These are phyloP conservation scores for Mastigias papua DNA, from an alignment of 30 jellyfish, hydroid and myxozoan genomes.

Conservation along the genomic window DNA sequence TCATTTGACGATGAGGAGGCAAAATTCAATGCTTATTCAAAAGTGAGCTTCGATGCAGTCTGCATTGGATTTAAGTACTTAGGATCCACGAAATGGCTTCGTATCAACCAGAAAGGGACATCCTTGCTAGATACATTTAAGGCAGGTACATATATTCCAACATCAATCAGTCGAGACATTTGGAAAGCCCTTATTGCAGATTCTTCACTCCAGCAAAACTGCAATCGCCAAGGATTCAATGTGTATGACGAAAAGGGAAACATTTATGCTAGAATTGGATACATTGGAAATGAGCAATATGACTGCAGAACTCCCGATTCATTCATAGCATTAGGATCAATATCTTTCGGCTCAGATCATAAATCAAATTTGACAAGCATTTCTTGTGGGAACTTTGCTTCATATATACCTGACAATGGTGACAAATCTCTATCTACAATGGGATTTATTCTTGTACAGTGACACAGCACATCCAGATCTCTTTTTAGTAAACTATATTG, in stretches of 20 bases:
- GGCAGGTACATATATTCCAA: conserved; percentile 12
- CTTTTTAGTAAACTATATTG: too few relatives aligned
- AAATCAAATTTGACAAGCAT: too few relatives aligned
- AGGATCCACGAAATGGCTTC: conserved; percentile 14
- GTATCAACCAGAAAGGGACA: conserved; percentile 1
- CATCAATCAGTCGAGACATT: conserved; percentile 20
- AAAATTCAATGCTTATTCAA: conserved; percentile 57
- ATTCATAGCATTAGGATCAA: conserved; percentile 34
- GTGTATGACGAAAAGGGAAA: conserved; percentile 2
- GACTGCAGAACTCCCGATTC: conserved; percentile 64
- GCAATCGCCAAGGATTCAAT: conserved; percentile 66
- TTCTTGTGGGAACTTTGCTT: not conserved
- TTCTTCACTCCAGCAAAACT: conserved; percentile 47
- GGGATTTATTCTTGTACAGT: too few relatives aligned
- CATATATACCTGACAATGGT: too few relatives aligned
- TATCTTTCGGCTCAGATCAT: too few relatives aligned
- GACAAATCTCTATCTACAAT: too few relatives aligned
- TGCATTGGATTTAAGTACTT: conserved; percentile 47
- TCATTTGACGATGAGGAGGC: conserved; percentile 53
- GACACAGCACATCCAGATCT: too few relatives aligned
- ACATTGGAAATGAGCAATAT: conserved; percentile 54
- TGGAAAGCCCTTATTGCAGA: conserved; percentile 45
- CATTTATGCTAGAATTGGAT: conserved; percentile 30
- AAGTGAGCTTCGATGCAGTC: conserved; percentile 10
- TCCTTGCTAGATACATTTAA: conserved; percentile 36